Evolutionary conservation across 2,888 invertebrate genomes (phyloP), one percentile per base, ranked within the genome.

Genomic region (Formica aserva): DNA sequence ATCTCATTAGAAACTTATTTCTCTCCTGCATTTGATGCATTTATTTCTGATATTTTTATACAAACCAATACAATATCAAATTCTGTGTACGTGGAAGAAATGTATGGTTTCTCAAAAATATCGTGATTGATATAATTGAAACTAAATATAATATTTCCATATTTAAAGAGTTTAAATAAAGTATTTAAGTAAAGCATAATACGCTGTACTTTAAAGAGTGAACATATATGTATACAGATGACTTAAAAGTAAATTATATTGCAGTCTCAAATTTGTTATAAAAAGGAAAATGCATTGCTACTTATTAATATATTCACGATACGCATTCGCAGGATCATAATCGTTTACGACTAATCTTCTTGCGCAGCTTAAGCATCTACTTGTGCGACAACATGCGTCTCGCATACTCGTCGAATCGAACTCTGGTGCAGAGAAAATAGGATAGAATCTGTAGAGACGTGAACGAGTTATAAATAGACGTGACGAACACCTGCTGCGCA

Each of bases 401-500:
- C 60, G 41, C 76, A 77, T 55, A 38, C 78, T 60, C 60, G 55
- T 57, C 57, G 60, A 60, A 80, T 71, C 18, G 41, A 83, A 82
- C 57, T 45, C 38, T 60, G 75, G 52, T 55, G 81, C 65, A 55
- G 8, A 88, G 83, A 84, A 85, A 87, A 88, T 86, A 88, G 82
- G 75, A 77, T 82, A 85, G 81, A 67, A 60, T 66, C 65, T 41
- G 48, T 69, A 63, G 63, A 77, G 75, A 65, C 83, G 84, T 6
- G 71, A 81, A 78, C 83, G 57, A 69, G 90, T 93, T 93, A 93
- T 92, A 94, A 93, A 93, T 93, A 94, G 94, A 87, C 86, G 87
- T 94, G 93, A 93, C 93, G 92, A 91, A 92, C 94, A 93, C 93
- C 94, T 94, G 94, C 92, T 89, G 88, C 87, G 91, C 91, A 92